Evolutionary conservation across 2,113 vertebrate genomes (phyloP), one percentile per base, ranked within the genome.

Genomic region (Pygoscelis antarcticus): DNA sequence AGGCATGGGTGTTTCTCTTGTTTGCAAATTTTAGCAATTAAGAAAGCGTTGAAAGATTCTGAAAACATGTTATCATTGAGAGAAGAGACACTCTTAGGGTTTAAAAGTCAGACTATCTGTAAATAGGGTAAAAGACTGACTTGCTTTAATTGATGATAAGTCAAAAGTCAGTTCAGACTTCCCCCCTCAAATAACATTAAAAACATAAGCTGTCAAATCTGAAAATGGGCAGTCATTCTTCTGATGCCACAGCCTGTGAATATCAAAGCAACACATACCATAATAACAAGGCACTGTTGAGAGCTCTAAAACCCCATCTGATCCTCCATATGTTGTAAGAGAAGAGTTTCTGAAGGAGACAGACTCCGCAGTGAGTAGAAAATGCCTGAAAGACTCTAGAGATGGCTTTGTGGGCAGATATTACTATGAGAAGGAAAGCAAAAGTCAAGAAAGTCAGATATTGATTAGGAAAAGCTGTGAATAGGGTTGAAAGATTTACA

Each of bases 31-130:
- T 89, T 85, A 93, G 91, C 94, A 97, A 95, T 94, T 96, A 97
- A 94, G 94, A 6, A 96, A 94, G 91, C 91, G 95, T 94, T 97
- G 96, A 94, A 97, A 89, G 92, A 95, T 83, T 95, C 76, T 90
- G 94, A 83, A 90, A 97, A 96, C 95, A 79, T 93, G 95, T 64
- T 95, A 82, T 90, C 85, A 90, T 49, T 86, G 91, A 91, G 60
- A 83, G 55, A 89, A 82, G 81, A 93, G 54, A 83, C 40, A 25
- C 70, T 91, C 80, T 38, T 40, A 87, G 77, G 55, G 75, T 71
- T 94, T 89, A 71, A 91, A 90, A 79, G 36, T 77, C 72, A 76
- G 49, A 38, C 0, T 11, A 84, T 57, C 75, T 82, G 29, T n/a
- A 83, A 91, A 81, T 10, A 74, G 61, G 47, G 38, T 69, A 87